Evolutionary conservation across 2,888 invertebrate species (phyloP).

Genomic region (Laspeyria flexula): DNA sequence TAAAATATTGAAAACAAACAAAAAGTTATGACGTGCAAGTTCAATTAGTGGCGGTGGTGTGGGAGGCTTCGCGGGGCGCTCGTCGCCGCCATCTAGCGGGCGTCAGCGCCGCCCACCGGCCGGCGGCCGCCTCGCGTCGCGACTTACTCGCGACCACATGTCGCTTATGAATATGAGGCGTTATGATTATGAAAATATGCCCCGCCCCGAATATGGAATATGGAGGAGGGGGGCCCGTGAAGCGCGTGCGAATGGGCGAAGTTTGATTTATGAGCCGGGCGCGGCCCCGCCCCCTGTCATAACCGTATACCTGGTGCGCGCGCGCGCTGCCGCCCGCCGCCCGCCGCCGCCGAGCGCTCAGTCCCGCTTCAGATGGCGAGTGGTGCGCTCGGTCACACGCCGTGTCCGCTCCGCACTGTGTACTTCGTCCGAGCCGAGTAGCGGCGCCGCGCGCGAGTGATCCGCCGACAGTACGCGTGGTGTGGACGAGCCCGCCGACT

Average conservation of each 20-base stretch:
- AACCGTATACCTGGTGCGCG: conserved; percentile 88
- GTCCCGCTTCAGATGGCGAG: conserved; percentile 86
- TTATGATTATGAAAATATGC: conserved; percentile 87
- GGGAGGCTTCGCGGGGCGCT: conserved; percentile 81
- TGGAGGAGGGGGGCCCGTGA: conserved; percentile 87
- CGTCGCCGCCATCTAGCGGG: conserved; percentile 82
- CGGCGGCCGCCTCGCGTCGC: conserved; percentile 47
- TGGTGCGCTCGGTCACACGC: conserved; percentile 74
- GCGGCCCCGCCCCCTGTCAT: conserved; percentile 90
- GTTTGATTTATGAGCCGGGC: conserved; percentile 89
- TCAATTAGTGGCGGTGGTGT: conserved; percentile 80
- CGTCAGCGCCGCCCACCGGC: conserved; percentile 75
- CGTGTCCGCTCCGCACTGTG: conserved; percentile 63
- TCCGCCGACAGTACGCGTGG: conserved; percentile 45
- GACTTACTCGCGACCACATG: conserved; percentile 63
- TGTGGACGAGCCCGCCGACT: conserved; percentile 56
- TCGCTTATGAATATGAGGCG: conserved; percentile 87
- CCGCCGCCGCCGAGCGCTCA: conserved; percentile 79
- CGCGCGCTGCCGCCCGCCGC: conserved; percentile 79
- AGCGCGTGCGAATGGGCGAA: conserved; percentile 88
- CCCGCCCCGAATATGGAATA: conserved; percentile 87
- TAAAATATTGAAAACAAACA: conserved; percentile 67
- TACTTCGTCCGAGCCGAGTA: conserved; percentile 66
- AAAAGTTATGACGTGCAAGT: conserved; percentile 79
- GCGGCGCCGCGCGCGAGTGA: conserved; percentile 66